A percentile compares a stretch with the other conserved stretches of the same genome.
phyloP scores from a whole-genome alignment of 2,888 invertebrate genomes.

The Galeruca laticollis region DNA sequence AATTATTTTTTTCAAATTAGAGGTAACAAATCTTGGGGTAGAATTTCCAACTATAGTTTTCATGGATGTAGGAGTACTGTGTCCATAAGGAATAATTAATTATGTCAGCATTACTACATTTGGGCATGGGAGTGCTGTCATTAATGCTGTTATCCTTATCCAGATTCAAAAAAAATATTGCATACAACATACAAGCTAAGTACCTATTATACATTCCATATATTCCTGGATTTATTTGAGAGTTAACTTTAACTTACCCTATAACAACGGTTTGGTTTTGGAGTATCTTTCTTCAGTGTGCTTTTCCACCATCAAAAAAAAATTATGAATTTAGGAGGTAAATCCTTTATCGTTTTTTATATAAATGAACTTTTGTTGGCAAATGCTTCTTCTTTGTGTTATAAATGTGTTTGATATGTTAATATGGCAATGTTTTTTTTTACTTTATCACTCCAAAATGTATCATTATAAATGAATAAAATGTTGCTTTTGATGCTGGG shows the following conservation, averaged over 20 bases:
- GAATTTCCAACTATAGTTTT: conserved; percentile 27
- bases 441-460: conserved; percentile 25
- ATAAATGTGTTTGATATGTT: conserved; percentile 22
- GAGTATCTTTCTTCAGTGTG: conserved; percentile 29
- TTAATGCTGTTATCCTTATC: too few species aligned
- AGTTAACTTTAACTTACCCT: conserved; percentile 18
- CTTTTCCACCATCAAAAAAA: conserved; percentile 26
- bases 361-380: conserved; percentile 22
- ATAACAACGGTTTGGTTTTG: conserved; percentile 28
- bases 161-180: conserved; percentile 24
- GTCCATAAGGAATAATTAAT: conserved; percentile 24
- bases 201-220: conserved; percentile 28
- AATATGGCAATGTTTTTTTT: conserved; percentile 25
- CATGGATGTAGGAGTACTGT: conserved; percentile 29
- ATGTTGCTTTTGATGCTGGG: too few species aligned
- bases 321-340: conserved; percentile 13
- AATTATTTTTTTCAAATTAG: too few species aligned
- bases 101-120: conserved; percentile 25
- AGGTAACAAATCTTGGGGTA: too few species aligned
- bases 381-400: conserved; percentile 26
- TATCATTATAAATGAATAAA: conserved; percentile 29
- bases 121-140: conserved; percentile 26
- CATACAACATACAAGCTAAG: conserved; percentile 23
- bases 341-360: conserved; percentile 19
- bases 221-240: conserved; percentile 23